Conservation (phyloP, 2,797 vertebrate genomes). For the Cynodonichthys magdalenae region DNA sequence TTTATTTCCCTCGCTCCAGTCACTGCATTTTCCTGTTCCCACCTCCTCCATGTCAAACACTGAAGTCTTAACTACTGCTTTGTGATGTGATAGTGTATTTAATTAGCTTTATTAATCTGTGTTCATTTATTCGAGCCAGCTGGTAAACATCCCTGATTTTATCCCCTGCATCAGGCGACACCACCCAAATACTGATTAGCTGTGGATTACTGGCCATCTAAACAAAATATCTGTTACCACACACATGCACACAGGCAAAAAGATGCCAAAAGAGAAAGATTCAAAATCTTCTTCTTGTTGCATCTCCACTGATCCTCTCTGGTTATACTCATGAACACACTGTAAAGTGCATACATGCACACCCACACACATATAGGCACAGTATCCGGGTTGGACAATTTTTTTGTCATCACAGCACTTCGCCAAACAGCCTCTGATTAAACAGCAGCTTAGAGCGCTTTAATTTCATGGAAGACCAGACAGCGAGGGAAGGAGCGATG, state of each 20-base stretch:
- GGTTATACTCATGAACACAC: slow-evolving; percentile 21
- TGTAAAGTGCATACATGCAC: slow-evolving; percentile 38
- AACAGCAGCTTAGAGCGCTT: slow-evolving; percentile 82
- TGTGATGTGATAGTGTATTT: slow-evolving; percentile 54
- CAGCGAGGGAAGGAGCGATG: slow-evolving; percentile 63
- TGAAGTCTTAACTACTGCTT: slow-evolving; percentile 38
- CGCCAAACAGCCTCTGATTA: slow-evolving; percentile 78
- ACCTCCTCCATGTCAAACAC: slow-evolving; percentile 19
- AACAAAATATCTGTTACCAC: slow-evolving; percentile 19
- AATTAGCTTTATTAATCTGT: slow-evolving; percentile 63
- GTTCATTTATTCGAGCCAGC: slow-evolving; percentile 55
- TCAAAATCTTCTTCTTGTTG: background rate
- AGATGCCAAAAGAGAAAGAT: slow-evolving; percentile 6
- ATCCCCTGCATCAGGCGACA: slow-evolving; percentile 46
- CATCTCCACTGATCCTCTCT: slow-evolving; percentile 13
- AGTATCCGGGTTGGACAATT: slow-evolving; percentile 58
- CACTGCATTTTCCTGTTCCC: slow-evolving; percentile 1
- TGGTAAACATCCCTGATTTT: slow-evolving; percentile 58
- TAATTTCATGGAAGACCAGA: slow-evolving; percentile 87
- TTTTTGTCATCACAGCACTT: slow-evolving; percentile 79
- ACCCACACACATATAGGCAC: slow-evolving; percentile 37
- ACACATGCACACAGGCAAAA: slow-evolving; percentile 2
- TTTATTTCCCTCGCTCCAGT: slow-evolving; percentile 13
- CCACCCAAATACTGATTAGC: slow-evolving; percentile 57
- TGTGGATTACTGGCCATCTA: slow-evolving; percentile 50